Evolutionary conservation across 2,113 vertebrate genomes (phyloP).

Genomic region (Chloroceryle aenea): DNA sequence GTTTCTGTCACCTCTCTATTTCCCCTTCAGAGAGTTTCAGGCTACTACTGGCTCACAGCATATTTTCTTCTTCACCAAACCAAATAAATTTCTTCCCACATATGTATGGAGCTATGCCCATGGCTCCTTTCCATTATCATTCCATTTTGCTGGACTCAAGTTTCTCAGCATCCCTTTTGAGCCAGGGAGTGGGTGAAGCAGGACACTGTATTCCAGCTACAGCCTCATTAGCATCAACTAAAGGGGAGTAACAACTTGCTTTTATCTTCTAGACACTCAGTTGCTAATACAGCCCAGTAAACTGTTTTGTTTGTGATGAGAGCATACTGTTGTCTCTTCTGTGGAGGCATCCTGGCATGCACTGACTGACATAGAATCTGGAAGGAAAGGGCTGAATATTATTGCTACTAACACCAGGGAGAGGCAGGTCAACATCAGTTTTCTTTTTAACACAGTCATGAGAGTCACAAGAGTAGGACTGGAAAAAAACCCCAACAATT

Average conservation of each 20-base stretch:
- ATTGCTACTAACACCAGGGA: background rate
- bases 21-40: background rate
- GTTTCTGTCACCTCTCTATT: background rate
- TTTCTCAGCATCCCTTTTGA: background rate
- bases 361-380: background rate
- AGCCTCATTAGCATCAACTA: background rate
- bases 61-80: background rate
- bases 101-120: background rate
- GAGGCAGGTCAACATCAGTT: background rate
- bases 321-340: background rate
- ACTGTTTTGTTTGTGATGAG: background rate
- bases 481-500: accelerated
- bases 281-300: background rate
- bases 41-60: background rate
- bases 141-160: background rate
- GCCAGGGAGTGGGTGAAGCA: background rate
- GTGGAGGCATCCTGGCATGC: background rate
- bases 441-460: background rate
- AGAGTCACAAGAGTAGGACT: background rate
- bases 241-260: background rate
- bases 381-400: background rate
- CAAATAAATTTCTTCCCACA: background rate
- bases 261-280: background rate
- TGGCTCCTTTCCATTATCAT: background rate
- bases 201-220: background rate